Evolutionary conservation across 1,140 invertebrate genomes (phyloP).

Genomic region (Trichonephila clavipes): DNA sequence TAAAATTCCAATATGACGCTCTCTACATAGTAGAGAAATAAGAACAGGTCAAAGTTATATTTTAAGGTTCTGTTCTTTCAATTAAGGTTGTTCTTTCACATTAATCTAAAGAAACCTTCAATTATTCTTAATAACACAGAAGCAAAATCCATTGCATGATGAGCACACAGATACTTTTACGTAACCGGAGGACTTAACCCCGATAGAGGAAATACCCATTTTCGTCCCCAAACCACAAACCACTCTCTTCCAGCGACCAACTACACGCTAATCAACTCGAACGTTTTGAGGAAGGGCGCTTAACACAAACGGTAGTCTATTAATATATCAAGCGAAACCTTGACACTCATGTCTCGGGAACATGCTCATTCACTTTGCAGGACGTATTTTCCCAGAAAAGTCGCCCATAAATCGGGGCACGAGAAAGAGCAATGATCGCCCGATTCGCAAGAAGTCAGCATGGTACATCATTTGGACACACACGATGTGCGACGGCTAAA

Average conservation of each 20-base stretch:
- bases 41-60: too few species aligned
- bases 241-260: not conserved
- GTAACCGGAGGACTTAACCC: not conserved
- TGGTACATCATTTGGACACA: not conserved
- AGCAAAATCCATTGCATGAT: too few species aligned
- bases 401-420: not conserved
- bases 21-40: too few species aligned
- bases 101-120: too few species aligned
- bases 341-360: not conserved
- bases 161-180: too few species aligned
- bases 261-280: not conserved
- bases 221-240: not conserved
- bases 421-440: not conserved
- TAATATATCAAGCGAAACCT: slow-evolving; percentile 2
- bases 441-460: not conserved
- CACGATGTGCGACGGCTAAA: not conserved
- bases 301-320: not conserved
- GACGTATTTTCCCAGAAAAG: not conserved
- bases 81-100: too few species aligned
- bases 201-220: not conserved
- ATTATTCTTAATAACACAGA: too few species aligned
- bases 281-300: not conserved
- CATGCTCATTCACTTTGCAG: not conserved
- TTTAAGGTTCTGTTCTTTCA: too few species aligned
- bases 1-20: too few species aligned